These are phyloP conservation scores for Ianthella basta DNA, from an alignment of 37 sponge, comb jelly and placozoan genomes.

Conservation along the genomic window DNA sequence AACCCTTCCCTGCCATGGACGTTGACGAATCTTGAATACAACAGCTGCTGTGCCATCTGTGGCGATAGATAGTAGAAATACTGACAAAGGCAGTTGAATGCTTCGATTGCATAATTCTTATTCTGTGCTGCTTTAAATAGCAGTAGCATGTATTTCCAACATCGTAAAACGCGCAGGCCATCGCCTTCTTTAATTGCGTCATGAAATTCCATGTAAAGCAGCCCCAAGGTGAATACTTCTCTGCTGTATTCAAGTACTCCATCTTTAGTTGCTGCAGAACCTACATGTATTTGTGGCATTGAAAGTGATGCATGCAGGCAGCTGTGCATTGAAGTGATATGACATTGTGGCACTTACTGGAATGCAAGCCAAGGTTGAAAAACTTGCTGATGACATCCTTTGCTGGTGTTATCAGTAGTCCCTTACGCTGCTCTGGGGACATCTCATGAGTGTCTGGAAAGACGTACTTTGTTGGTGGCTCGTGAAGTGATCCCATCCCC, in stretches of 20 bases:
- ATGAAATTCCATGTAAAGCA: slow-evolving; percentile 33
- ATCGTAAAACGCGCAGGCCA: slow-evolving; percentile 18
- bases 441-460: background rate
- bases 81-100: slow-evolving; percentile 21
- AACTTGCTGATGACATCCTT: too few species aligned
- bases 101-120: slow-evolving; percentile 48
- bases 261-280: background rate
- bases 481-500: slow-evolving; percentile 13
- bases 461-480: slow-evolving; percentile 7
- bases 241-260: slow-evolving; percentile 19
- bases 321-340: too few species aligned
- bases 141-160: slow-evolving; percentile 30
- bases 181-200: slow-evolving; percentile 47
- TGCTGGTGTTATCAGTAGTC: too few species aligned
- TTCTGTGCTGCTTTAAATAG: slow-evolving; percentile 12
- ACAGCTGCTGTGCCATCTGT: slow-evolving; percentile 33
- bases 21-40: slow-evolving; percentile 43
- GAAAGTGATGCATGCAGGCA: too few species aligned
- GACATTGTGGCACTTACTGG: too few species aligned
- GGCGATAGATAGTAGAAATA: slow-evolving; percentile 39
- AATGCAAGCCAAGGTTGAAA: too few species aligned
- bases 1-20: slow-evolving; percentile 20
- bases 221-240: slow-evolving; percentile 30
- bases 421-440: too few species aligned
- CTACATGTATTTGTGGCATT: background rate